These are phyloP conservation scores for Blennius ocellaris DNA, from an alignment of 2,113 vertebrate genomes.

Conservation along the genomic window DNA sequence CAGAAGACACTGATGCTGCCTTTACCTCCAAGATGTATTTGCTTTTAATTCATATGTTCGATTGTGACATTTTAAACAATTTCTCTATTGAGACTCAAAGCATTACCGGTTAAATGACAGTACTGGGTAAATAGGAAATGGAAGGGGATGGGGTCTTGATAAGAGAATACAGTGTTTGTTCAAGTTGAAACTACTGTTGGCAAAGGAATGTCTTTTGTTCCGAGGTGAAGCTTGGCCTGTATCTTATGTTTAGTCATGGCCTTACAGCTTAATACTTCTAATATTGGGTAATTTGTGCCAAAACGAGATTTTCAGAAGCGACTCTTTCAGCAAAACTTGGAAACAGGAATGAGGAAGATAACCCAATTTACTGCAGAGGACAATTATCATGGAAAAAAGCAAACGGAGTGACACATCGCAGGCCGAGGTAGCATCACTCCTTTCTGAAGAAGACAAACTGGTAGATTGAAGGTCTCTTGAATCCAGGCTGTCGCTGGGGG, in stretches of 20 bases:
- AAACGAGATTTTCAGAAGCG: conserved; percentile 49
- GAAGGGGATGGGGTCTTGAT: conserved; percentile 56
- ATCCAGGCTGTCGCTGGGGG: conserved; percentile 78
- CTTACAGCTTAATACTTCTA: conserved; percentile 52
- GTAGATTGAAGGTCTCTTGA: conserved; percentile 77
- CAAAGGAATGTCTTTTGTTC: conserved; percentile 59
- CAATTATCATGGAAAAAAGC: conserved; percentile 59
- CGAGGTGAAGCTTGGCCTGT: conserved; percentile 49
- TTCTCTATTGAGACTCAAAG: conserved; percentile 57
- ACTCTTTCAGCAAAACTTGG: conserved; percentile 50
- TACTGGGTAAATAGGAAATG: conserved; percentile 60
- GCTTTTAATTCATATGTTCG: conserved; percentile 70
- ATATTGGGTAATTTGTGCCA: conserved; percentile 49
- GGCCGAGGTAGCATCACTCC: conserved; percentile 66
- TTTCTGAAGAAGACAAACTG: conserved; percentile 79
- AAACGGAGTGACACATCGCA: conserved; percentile 55
- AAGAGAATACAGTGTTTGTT: conserved; percentile 73
- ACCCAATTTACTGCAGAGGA: conserved; percentile 59
- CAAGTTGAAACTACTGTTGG: conserved; percentile 63
- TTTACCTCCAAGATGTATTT: conserved; percentile 71
- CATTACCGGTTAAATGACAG: conserved; percentile 69
- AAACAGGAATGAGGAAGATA: conserved; percentile 54
- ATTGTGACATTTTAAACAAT: conserved; percentile 70
- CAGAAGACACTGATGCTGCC: conserved; percentile 49
- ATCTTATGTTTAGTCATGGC: conserved; percentile 56